Evolutionary conservation across 2,113 vertebrate genomes (phyloP), one percentile per base, ranked within the genome.

Genomic region (Aptenodytes forsteri): DNA sequence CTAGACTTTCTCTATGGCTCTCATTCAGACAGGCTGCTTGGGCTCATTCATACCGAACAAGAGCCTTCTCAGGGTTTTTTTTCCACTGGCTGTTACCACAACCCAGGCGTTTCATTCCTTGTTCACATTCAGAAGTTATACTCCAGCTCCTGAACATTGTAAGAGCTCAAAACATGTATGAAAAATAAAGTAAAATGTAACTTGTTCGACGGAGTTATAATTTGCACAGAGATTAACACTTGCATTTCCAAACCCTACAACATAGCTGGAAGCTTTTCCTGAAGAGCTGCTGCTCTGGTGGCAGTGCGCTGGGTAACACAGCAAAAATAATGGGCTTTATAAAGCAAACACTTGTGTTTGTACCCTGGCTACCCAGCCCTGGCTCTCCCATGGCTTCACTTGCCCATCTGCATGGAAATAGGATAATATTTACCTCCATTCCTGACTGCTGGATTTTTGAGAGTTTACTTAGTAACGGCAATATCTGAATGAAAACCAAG

Each of bases 1-100:
- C 75, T 56, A 73, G 50, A 14, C 61, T 69, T 88, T 62, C 73
- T 93, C 94, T 85, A 75, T 88, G 66, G 93, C 78, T 90, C 69
- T 80, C 91, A 94, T 97, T 97, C 93, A 96, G 42, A 76, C 55
- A 20, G 54, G 46, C 91, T 91, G 80, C 92, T 81, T 75, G 91
- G 73, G 79, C 79, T 85, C 94, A 93, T 94, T 95, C 75, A 84
- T 50, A 38, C 67, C 5, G 5, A 97, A 94, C 89, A 97, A 95
- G 89, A 91, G 94, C 81, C 89, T 93, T 91, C 85, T 95, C 70
- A 93, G 84, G 54, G 44, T 13, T 62, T 84, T 62, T 38, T 62
- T 47, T 42, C 58, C 12, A 4, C 87, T 93, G 78, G 64, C 71
- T 76, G 26, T 87, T 88, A 65, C 78, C 62, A 87, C 75, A 87